Conservation (phyloP, 2,888 invertebrate genomes). For the Aleiodes leptofemur region DNA sequence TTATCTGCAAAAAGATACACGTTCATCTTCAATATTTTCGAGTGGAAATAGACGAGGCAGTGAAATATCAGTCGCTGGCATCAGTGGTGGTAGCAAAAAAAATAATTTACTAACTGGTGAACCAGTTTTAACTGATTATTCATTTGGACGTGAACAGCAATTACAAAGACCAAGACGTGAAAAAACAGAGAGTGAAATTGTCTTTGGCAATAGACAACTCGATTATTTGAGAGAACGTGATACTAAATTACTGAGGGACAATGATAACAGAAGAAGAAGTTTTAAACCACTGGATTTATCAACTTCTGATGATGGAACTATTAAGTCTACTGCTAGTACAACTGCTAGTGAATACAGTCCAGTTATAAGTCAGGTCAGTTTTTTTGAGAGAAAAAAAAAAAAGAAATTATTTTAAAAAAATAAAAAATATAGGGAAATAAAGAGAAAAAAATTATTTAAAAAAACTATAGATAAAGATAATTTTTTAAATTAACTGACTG, state of each 20-base stretch:
- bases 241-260: constrained; percentile 72
- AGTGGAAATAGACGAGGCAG: constrained; percentile 82
- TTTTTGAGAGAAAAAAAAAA: constrained; percentile 48
- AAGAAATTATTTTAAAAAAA: neutral
- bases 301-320: constrained; percentile 68
- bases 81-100: constrained; percentile 74
- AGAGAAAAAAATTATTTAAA: neutral
- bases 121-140: constrained; percentile 84
- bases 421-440: constrained; percentile 1
- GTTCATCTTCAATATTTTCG: constrained; percentile 76
- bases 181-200: constrained; percentile 93
- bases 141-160: constrained; percentile 76
- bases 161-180: constrained; percentile 83
- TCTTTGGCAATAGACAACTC: constrained; percentile 80
- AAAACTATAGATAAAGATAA: constrained; percentile 25
- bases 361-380: constrained; percentile 72
- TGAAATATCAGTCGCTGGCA: constrained; percentile 75
- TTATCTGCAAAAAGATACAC: constrained; percentile 78
- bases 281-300: constrained; percentile 74
- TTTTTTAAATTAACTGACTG: constrained; percentile 53
- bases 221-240: constrained; percentile 72
- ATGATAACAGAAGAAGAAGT: constrained; percentile 76
- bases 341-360: constrained; percentile 73
- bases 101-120: constrained; percentile 77
- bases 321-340: constrained; percentile 72